Percentiles rank a stretch among this genome's conserved stretches.
Evolutionary conservation across 2,113 vertebrate genomes (phyloP).

Genomic region (Semnornis frantzii): DNA sequence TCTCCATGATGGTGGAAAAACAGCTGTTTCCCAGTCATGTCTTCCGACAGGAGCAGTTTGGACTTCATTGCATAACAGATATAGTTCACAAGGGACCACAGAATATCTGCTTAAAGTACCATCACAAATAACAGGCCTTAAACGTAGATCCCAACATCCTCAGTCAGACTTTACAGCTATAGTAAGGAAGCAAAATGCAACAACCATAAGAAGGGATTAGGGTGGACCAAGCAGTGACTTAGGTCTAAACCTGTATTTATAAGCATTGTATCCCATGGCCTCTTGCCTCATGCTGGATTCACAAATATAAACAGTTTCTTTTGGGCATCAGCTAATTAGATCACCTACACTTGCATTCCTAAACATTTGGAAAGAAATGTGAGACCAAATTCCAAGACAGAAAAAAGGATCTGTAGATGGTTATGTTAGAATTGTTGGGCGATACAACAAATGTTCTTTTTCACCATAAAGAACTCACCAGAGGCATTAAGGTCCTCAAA

Average conservation of each 20-base stretch:
- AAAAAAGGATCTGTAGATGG: background rate
- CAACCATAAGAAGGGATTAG: background rate
- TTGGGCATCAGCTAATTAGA: background rate
- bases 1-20: background rate
- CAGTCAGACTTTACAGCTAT: background rate
- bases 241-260: background rate
- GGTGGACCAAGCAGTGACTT: background rate
- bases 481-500: background rate
- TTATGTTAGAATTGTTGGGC: background rate
- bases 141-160: background rate
- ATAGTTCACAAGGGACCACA: background rate
- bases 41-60: background rate
- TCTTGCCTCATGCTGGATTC: background rate
- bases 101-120: background rate
- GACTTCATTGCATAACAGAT: background rate
- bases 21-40: rapidly evolving
- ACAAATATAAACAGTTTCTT: background rate
- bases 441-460: background rate
- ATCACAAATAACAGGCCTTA: background rate
- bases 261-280: background rate
- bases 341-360: background rate
- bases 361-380: background rate
- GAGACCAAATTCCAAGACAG: background rate
- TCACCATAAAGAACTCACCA: background rate
- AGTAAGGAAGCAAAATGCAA: background rate